A percentile compares a stretch with the other conserved stretches of the same genome.
phyloP scores from a whole-genome alignment of 2,113 vertebrate species.

The Bubo bubo region DNA sequence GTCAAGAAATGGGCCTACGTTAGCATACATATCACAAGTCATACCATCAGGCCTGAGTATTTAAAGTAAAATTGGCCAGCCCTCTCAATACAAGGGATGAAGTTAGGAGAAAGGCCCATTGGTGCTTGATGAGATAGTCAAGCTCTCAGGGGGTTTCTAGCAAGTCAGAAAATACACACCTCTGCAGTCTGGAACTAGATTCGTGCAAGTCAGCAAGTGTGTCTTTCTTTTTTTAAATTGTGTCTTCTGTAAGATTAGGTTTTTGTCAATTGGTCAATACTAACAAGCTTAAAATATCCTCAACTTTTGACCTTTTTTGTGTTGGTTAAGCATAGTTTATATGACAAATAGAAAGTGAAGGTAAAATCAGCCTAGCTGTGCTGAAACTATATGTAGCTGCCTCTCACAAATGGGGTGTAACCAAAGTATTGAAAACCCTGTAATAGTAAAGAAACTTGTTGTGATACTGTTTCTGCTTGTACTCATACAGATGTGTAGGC shows the following conservation, averaged over 20 bases:
- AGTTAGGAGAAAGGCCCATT: not conserved
- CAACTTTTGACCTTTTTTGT: not conserved
- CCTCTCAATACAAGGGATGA: not conserved
- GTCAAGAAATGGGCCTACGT: not conserved
- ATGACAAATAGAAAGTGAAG: not conserved
- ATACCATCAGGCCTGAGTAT: not conserved
- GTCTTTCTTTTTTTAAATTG: not conserved
- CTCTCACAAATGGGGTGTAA: not conserved
- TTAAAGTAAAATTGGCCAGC: not conserved
- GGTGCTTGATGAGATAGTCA: not conserved
- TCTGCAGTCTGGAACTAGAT: not conserved
- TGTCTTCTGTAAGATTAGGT: not conserved
- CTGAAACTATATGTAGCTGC: not conserved
- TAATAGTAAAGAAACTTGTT: not conserved
- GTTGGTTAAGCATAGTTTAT: not conserved
- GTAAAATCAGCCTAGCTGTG: not conserved
- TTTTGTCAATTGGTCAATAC: slow-evolving; percentile 14
- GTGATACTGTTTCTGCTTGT: not conserved
- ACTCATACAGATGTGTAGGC: not conserved
- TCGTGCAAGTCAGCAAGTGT: not conserved
- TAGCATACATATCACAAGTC: not conserved
- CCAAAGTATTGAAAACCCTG: not conserved
- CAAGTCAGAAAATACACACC: not conserved
- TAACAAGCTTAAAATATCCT: slow-evolving; percentile 25
- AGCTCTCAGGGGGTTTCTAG: not conserved